Evolutionary conservation across 2,888 invertebrate genomes (phyloP), one percentile per base, ranked within the genome.

Genomic region (Eilema sororculum): DNA sequence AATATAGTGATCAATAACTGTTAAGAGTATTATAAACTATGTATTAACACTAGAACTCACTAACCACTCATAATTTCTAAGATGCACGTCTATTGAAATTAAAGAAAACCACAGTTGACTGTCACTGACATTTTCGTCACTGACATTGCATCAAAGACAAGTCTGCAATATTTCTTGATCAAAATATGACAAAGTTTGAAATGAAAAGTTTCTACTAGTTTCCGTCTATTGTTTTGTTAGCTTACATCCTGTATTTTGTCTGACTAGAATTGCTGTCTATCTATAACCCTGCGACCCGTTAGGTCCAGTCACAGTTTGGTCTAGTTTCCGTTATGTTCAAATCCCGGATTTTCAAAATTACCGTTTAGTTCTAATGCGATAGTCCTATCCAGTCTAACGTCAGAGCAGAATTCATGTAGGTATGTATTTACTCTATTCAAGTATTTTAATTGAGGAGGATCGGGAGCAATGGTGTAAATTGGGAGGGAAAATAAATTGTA

Each of bases 41-140:
- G 16, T 41, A 16, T 56, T 56, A 0, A 25, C 9, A 33, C 8
- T 3, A 30, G 16, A 33, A 30, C 8, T 65, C n/a, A 65, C 65
- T 57, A 65, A 65, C 57, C 65, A 65, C 65, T 37, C 33, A 56
- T 33, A 57, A 65, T 56, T 65, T 65, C 3, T 57, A 65, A 57
- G 33, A 65, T 10, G 10, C 33, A 65, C 33, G 12, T 57, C 56
- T 56, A 30, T 30, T 30, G 22, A 16, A 56, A 65, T 65, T 65
- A 30, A 22, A 16, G n/a, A 28, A 52, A 56, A 16, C 28, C 52
- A 56, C 28, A n/a, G 30, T 30, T 30, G 20, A 24, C 60, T 22
- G 22, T 65, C 57, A 65, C 65, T 57, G 57, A 24, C 57, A 65
- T 65, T 57, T n/a, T 6, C 2, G 16, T 33, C 65, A 37, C 22